These are phyloP conservation scores for Phataginus tricuspis DNA, from an alignment of 2,797 vertebrate genomes.

Conservation along the genomic window DNA sequence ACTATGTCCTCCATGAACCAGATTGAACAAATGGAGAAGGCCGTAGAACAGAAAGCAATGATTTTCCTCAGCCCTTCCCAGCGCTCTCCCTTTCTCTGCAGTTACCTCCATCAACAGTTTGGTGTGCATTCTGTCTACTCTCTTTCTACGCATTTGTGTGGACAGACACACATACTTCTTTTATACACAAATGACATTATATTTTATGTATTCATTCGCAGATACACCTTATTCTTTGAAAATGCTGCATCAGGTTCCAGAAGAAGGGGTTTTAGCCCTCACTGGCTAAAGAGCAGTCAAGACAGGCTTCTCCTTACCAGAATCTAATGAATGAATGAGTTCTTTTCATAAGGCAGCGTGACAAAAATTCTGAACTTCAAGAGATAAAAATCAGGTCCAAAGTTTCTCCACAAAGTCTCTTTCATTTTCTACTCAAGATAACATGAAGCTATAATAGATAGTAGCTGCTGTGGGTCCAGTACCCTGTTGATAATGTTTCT, in stretches of 20 bases:
- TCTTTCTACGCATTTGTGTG: not conserved
- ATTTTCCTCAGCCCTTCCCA: not conserved
- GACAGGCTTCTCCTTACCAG: not conserved
- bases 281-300: not conserved
- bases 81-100: not conserved
- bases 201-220: conserved; percentile 3
- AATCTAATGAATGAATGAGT: not conserved
- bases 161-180: not conserved
- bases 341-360: not conserved
- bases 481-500: not conserved
- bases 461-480: not conserved
- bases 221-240: not conserved
- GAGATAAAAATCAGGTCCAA: not conserved
- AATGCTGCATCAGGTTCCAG: not conserved
- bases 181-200: not conserved
- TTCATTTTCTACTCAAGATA: not conserved
- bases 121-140: not conserved
- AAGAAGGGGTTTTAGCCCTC: not conserved
- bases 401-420: not conserved
- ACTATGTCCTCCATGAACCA: not conserved
- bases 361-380: not conserved
- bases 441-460: not conserved
- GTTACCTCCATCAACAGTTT: not conserved
- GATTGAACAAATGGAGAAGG: not conserved
- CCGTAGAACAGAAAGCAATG: not conserved